Evolutionary conservation across 2,797 vertebrate genomes (phyloP).

Genomic region (Borostomias antarcticus): DNA sequence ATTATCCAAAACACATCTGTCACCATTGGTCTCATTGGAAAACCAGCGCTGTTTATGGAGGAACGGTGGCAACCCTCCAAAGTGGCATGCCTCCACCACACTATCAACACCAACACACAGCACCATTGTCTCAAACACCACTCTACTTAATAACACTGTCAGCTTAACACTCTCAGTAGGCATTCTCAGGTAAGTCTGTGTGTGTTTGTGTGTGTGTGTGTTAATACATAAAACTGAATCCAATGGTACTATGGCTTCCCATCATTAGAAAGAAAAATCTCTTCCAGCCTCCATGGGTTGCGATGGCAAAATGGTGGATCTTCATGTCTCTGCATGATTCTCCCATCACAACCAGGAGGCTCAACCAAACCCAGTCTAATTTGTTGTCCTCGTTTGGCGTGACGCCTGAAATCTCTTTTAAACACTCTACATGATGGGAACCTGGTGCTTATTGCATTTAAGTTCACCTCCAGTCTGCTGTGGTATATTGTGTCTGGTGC

Average conservation of each 20-base stretch:
- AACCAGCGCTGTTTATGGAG: too few species aligned
- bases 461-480: conserved; percentile 4
- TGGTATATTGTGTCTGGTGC: conserved; percentile 27
- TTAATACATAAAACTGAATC: too few species aligned
- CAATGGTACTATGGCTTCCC: conserved; percentile 22
- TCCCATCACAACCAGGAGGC: too few species aligned
- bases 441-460: conserved; percentile 41
- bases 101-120: too few species aligned
- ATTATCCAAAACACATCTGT: conserved; percentile 19
- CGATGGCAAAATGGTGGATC: not conserved
- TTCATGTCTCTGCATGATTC: not conserved
- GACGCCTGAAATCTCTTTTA: not conserved
- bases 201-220: too few species aligned
- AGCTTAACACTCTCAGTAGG: too few species aligned
- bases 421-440: not conserved
- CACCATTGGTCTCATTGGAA: too few species aligned
- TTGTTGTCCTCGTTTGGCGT: not conserved
- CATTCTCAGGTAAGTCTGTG: too few species aligned
- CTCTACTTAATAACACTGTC: too few species aligned
- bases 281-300: not conserved
- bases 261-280: not conserved
- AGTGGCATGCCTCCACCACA: too few species aligned
- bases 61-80: too few species aligned
- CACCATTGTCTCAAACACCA: too few species aligned
- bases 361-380: not conserved